These are phyloP conservation scores for Caenorhabditis sinica DNA, from an alignment of 2,888 invertebrate genomes.

Conservation along the genomic window DNA sequence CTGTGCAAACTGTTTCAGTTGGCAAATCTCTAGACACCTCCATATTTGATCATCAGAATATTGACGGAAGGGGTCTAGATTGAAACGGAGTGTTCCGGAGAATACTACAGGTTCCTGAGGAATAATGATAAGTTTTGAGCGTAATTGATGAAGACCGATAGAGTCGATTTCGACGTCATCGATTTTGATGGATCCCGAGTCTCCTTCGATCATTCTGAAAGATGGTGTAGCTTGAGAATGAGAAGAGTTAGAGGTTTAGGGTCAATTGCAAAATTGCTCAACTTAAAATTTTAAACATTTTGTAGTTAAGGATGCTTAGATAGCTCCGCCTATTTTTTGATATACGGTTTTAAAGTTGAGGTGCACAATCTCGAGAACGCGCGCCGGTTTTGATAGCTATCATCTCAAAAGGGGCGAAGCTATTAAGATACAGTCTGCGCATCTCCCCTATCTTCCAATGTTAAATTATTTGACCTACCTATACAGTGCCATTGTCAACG, in stretches of 20 bases:
- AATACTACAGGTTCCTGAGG: constrained; percentile 86
- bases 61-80: constrained; percentile 92
- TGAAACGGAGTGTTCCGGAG: constrained; percentile 91
- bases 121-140: constrained; percentile 91
- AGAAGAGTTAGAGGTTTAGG: neutral
- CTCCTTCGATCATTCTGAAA: constrained; percentile 76
- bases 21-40: constrained; percentile 92
- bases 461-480: constrained; percentile 5
- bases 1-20: constrained; percentile 91
- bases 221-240: no score
- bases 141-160: constrained; percentile 91
- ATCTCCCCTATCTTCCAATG: no score
- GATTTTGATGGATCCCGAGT: constrained; percentile 75
- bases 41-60: constrained; percentile 91
- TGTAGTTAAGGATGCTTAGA: neutral
- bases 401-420: neutral
- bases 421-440: no score
- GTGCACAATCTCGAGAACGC: neutral
- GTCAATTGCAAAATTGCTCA: neutral
- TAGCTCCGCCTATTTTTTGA: neutral
- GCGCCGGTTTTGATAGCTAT: neutral
- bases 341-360: neutral
- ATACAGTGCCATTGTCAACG: constrained; percentile 79
- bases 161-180: constrained; percentile 86
- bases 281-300: neutral